Evolutionary conservation across 2,113 vertebrate genomes (phyloP), one percentile per base, ranked within the genome.

Genomic region (Collichthys lucidus): DNA sequence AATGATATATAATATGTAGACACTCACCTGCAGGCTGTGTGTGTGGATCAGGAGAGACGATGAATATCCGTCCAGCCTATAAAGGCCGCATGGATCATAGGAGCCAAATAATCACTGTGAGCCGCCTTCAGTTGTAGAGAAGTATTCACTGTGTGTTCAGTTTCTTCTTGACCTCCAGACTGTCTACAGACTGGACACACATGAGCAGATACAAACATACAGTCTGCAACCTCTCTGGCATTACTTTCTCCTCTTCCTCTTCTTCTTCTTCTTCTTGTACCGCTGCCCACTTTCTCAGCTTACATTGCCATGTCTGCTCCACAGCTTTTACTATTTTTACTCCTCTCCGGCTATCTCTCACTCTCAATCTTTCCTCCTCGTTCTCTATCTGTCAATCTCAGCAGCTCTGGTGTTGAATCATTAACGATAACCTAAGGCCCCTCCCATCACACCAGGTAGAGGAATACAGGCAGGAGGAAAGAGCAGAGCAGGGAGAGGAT

Each of bases 371-470:
- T 73, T 84, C 60, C 68, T 77, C 3, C 79, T 63, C 47, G 68
- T 78, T 82, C 84, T 83, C 85, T 86, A 79, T 89, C 86, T 85
- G 80, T 88, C 87, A 90, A 86, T 90, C 86, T 93, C 89, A 62
- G 78, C 75, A 59, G 79, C 80, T 65, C 76, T 71, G 74, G 82
- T 71, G 80, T 87, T 91, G 91, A 94, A 95, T 94, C 91, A 95
- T 95, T 95, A 94, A 95, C 91, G 46, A 79, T 74, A 72, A 65
- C 82, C 84, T 62, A 71, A 85, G 65, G 92, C 91, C 89, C 92
- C 94, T 77, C 93, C 94, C 85, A 74, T 87, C 79, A 42, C 77
- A 86, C 72, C 93, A 95, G 92, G 91, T 94, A 82, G 80, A 83
- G 68, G 63, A 79, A 31, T 56, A 77, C 56, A 75, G 74, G 31